phyloP scores from a whole-genome alignment of 1,140 invertebrate genomes.

The Pseudomyrmex gracilis region DNA sequence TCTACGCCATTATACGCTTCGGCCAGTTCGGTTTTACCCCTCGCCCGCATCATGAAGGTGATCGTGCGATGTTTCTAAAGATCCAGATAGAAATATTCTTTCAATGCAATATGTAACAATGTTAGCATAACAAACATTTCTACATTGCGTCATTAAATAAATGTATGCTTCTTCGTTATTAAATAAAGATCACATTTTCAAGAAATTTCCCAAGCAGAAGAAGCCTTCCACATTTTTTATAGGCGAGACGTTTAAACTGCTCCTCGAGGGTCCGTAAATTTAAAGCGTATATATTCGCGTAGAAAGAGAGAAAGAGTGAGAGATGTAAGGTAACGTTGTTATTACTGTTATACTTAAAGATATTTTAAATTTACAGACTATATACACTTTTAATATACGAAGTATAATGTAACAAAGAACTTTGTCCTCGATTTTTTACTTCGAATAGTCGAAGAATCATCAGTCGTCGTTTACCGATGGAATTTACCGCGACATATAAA shows the following conservation, averaged over 20 bases:
- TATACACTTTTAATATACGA: constrained; percentile 10
- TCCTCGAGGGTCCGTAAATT: constrained; percentile 37
- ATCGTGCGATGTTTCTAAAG: constrained; percentile 59
- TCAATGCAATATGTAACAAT: constrained; percentile 20
- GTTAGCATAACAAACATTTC: neutral
- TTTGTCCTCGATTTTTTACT: constrained; percentile 18
- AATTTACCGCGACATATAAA: constrained; percentile 23
- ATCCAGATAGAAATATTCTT: constrained; percentile 33
- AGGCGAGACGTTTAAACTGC: constrained; percentile 55
- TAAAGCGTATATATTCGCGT: neutral
- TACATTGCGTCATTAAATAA: neutral
- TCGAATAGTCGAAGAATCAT: constrained; percentile 16
- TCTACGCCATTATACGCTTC: constrained; percentile 76
- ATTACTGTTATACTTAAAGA: constrained; percentile 72
- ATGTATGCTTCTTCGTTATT: neutral
- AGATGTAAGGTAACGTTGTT: constrained; percentile 79
- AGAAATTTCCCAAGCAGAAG: neutral
- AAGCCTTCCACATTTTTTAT: constrained; percentile 6
- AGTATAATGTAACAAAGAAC: neutral
- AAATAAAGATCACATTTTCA: neutral
- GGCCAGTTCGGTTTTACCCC: constrained; percentile 58
- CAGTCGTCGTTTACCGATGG: constrained; percentile 1
- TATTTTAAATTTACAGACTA: neutral
- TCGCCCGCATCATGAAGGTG: constrained; percentile 65
- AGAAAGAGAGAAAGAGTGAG: neutral